phyloP scores from a whole-genome alignment of 1,140 invertebrate species.

The Lutraria rhynchaena region DNA sequence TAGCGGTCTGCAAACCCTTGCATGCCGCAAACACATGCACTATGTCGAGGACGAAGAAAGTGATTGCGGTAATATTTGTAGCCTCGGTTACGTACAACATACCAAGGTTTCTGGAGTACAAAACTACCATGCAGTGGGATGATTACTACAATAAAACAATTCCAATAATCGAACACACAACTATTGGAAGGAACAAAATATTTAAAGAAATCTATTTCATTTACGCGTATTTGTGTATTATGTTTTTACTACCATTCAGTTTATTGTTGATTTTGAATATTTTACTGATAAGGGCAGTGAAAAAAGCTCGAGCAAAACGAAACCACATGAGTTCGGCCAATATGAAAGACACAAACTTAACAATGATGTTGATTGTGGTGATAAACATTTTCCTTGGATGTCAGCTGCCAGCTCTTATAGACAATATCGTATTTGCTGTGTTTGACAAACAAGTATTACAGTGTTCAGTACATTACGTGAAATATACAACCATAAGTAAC shows the following conservation, averaged over 20 bases:
- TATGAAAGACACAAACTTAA: constrained; percentile 87
- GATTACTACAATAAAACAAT: constrained; percentile 54
- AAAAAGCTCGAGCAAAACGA: constrained; percentile 83
- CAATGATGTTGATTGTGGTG: constrained; percentile 89
- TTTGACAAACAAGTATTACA: constrained; percentile 84
- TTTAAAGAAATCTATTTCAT: constrained; percentile 85
- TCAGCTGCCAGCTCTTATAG: constrained; percentile 85
- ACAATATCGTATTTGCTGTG: constrained; percentile 77
- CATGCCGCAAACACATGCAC: constrained; percentile 90
- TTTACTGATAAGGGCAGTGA: constrained; percentile 88
- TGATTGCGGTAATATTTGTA: constrained; percentile 86
- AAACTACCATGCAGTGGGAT: constrained; percentile 49
- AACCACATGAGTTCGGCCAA: constrained; percentile 75
- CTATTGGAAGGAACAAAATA: constrained; percentile 50
- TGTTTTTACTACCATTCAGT: constrained; percentile 86
- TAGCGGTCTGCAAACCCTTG: constrained; percentile 90
- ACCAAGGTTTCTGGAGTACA: constrained; percentile 83
- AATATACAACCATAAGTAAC: constrained; percentile 87
- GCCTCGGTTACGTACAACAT: constrained; percentile 87
- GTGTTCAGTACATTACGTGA: constrained; percentile 82
- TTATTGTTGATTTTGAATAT: constrained; percentile 88
- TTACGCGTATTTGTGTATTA: constrained; percentile 86
- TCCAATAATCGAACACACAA: constrained; percentile 53
- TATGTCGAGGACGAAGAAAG: constrained; percentile 84
- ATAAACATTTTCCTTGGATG: constrained; percentile 89